Conservation (phyloP, 30 jellyfish, hydroid and myxozoan species). For the Hydractinia symbiolongicarpus region DNA sequence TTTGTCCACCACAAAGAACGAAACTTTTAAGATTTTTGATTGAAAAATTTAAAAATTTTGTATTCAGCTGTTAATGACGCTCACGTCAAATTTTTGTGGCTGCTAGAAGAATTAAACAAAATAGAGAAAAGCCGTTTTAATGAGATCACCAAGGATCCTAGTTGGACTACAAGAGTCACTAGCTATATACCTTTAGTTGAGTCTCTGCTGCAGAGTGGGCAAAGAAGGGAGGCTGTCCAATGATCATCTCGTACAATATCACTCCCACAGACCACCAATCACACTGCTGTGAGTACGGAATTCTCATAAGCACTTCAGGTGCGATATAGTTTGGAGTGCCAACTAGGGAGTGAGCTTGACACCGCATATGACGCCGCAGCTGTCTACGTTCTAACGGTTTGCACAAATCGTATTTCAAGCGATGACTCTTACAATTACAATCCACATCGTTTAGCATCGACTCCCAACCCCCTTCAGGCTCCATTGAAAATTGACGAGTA, state of each 20-base stretch:
- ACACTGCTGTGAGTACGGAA: slow-evolving; percentile 93
- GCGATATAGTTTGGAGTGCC: slow-evolving; percentile 99
- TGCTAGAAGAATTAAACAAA: too few species aligned
- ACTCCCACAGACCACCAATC: slow-evolving; percentile 99
- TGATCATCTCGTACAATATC: slow-evolving; percentile 85
- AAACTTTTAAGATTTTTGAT: too few species aligned
- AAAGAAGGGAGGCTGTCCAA: slow-evolving; percentile 98
- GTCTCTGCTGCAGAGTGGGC: slow-evolving; percentile 98
- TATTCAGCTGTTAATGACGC: too few species aligned
- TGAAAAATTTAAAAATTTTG: too few species aligned
- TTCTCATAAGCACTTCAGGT: slow-evolving; percentile 94
- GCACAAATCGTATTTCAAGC: slow-evolving; percentile 58
- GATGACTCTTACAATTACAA: slow-evolving; percentile 73
- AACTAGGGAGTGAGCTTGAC: slow-evolving; percentile 95
- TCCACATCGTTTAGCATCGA: slow-evolving; percentile 53
- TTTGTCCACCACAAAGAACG: too few species aligned
- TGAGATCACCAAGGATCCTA: too few species aligned
- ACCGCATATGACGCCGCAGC: slow-evolving; percentile 83
- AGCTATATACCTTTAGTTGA: slow-evolving; percentile 73
- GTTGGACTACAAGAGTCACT: neutral
- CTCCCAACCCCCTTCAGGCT: slow-evolving; percentile 99
- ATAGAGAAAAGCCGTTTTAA: too few species aligned
- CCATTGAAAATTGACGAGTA: slow-evolving; percentile 96
- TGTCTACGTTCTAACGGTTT: slow-evolving; percentile 91
- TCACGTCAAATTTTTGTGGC: too few species aligned